Conservation (phyloP, 2,888 invertebrate genomes). For the Chirona hameri region DNA sequence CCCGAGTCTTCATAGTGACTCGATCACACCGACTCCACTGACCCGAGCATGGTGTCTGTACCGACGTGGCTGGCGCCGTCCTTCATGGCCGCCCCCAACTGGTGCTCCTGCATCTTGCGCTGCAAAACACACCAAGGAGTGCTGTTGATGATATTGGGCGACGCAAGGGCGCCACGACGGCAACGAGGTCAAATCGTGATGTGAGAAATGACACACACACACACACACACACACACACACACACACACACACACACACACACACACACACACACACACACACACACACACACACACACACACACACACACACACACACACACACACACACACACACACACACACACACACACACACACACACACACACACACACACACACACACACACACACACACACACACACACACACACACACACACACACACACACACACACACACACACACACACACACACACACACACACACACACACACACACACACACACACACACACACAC, state of each 20-base stretch:
- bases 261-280: neutral
- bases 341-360: neutral
- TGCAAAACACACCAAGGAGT: constrained; percentile 46
- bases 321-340: neutral
- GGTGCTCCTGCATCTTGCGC: constrained; percentile 84
- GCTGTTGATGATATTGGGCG: no score
- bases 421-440: neutral
- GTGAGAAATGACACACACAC: neutral
- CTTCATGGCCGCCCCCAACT: constrained; percentile 70
- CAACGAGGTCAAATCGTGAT: no score
- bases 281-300: neutral
- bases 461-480: neutral
- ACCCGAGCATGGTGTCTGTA: constrained; percentile 62
- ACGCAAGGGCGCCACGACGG: no score
- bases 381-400: neutral
- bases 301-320: neutral
- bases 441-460: neutral
- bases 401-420: neutral
- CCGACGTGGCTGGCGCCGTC: constrained; percentile 59
- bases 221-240: constrained; percentile 28
- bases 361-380: neutral
- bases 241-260: constrained; percentile 27
- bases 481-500: neutral
- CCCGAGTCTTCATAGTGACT: no score
- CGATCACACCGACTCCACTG: constrained; percentile 37